Base-by-base conservation (phyloP, 1,140 invertebrate genomes). In the Drosophila santomea region DNA sequence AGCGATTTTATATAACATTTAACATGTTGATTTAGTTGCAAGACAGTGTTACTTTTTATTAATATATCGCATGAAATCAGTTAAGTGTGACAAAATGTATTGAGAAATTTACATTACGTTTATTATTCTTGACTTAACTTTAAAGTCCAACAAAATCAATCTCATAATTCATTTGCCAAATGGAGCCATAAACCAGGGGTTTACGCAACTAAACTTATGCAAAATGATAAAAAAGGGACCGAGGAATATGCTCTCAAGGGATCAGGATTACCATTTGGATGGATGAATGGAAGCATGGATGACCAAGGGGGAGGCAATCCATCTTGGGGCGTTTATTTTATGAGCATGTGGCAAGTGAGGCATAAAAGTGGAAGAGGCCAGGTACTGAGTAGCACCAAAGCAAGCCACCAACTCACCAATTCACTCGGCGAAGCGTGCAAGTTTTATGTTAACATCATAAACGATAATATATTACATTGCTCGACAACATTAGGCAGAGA, bases 361-460 rank as follows among this genome's bases (percentile, higher is more conserved):
- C 79, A 82, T 82, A 78, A 82, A 82, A 74, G 74, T 82, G 74
- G 68, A 82, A 68, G 79, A 36, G 60, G 32, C 43, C 41, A 51
- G 54, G 44, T 43, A 48, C 36, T 20, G 7, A 15, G 25, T 8
- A 5, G 25, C 45, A n/a, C 20, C 25, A 55, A 11, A 39, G 45
- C 67, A 10, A 50, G 52, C 67, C 20, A 20, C 60, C 56, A 39
- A 14, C 54, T 51, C 25, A 41, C 60, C 50, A 81, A 50, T 50
- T 50, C 48, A 50, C 8, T 28, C 48, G 25, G 64, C 75, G 74
- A 63, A 45, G 80, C 80, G 80, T 83, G 64, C 74, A 83, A 83
- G 80, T 83, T 83, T 83, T 83, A 83, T 83, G 79, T 74, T 82
- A 83, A 78, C 75, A 78, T 83, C 80, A 82, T 82, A 82, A 82